These are phyloP conservation scores for Leiothrix lutea DNA, from an alignment of 2,113 vertebrate genomes.

Conservation along the genomic window DNA sequence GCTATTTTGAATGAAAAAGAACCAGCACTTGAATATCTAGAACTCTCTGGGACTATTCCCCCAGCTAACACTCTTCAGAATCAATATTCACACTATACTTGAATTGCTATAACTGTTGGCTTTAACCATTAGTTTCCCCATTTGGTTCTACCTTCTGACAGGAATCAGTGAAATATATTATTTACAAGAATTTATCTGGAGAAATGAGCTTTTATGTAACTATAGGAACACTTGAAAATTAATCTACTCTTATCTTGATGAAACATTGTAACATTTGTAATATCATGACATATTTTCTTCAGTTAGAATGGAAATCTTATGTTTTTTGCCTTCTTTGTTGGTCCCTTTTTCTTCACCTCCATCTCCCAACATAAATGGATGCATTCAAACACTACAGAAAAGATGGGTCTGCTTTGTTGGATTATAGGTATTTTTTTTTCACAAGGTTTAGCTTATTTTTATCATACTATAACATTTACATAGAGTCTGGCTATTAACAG, in stretches of 20 bases:
- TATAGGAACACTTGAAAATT: not conserved
- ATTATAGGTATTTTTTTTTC: not conserved
- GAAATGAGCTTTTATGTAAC: not conserved
- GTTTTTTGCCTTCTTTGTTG: not conserved
- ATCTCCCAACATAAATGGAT: not conserved
- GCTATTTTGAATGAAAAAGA: not conserved
- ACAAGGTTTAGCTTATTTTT: not conserved
- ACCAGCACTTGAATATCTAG: not conserved
- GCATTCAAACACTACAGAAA: not conserved
- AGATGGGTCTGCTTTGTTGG: not conserved
- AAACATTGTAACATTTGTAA: not conserved
- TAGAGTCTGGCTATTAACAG: not conserved
- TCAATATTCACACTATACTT: not conserved
- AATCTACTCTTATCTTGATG: not conserved
- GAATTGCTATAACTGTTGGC: not conserved
- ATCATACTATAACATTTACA: fast-evolving
- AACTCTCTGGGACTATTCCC: not conserved
- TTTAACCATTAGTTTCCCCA: not conserved
- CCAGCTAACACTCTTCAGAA: not conserved
- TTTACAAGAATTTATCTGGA: not conserved
- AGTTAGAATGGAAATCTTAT: not conserved
- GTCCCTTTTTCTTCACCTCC: not conserved
- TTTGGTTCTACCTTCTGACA: not conserved
- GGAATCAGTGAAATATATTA: not conserved
- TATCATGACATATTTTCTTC: not conserved